Base-by-base conservation (phyloP, 2,113 vertebrate genomes). In the Ptilonorhynchus violaceus region DNA sequence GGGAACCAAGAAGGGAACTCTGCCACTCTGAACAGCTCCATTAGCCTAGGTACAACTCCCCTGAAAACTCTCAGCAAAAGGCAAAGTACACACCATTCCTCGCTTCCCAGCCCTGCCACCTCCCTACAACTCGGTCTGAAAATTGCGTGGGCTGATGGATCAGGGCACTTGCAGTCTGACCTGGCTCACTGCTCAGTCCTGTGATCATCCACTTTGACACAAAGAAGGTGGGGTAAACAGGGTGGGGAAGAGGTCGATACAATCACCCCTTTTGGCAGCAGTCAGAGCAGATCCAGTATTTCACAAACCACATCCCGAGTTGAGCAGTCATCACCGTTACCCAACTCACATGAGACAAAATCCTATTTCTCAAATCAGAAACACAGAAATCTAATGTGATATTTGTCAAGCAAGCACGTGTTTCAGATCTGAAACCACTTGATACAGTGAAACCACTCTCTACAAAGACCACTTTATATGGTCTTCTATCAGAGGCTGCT, bases 51-150 rank as follows among this genome's bases (percentile, higher is more conserved):
- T 33, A 62, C 63, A 47, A 22, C 17, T 13, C 24, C 12, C 12
- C 31, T 42, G 44, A 64, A 64, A 88, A 72, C 31, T 27, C 15
- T 0, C 42, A 81, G 50, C 25, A 24, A 95, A 67, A 28, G 9
- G 33, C 41, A 69, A 82, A 62, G 28, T 8, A 68, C 14, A 56
- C 11, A 28, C 15, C 46, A 46, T 0, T 52, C 30, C n/a, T 30
- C 52, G 44, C 60, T 59, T 55, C 46, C 78, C 47, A 31, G 9
- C 6, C 60, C 74, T 56, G 42, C n/a, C 46, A n/a, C 15, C 62
- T 78, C 42, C 56, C 56, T 21, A 8, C 49, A 56, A 0, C 33
- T 49, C 0, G 0, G 8, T 15, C 58, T 58, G 27, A 31, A 88
- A 66, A 56, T 2, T 27, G 31, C 0, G 0, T 70, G 50, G 60